Conservation (phyloP, 2,113 vertebrate genomes). For the Tachysurus vachellii region DNA sequence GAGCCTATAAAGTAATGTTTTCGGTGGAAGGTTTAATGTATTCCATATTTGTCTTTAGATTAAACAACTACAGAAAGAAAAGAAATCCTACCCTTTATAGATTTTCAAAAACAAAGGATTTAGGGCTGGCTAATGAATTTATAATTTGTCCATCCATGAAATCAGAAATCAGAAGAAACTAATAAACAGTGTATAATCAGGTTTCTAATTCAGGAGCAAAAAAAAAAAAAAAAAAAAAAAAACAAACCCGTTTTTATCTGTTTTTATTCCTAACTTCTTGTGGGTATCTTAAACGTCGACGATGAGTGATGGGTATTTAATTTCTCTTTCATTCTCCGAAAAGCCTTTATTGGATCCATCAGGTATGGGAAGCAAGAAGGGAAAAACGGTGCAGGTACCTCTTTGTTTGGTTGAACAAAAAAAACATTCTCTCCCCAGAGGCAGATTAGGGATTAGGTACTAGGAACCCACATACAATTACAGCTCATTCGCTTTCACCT, state of each 20-base stretch:
- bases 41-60: background rate
- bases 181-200: background rate
- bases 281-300: background rate
- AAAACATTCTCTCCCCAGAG: slow-evolving; percentile 58
- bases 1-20: background rate
- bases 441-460: slow-evolving; percentile 57
- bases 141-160: background rate
- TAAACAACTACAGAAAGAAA: background rate
- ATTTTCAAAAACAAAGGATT: background rate
- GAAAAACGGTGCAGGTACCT: slow-evolving; percentile 53
- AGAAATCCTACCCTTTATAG: background rate
- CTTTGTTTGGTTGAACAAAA: slow-evolving; percentile 64
- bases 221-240: too few relatives aligned
- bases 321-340: background rate
- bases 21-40: background rate
- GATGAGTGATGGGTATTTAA: background rate
- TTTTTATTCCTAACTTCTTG: background rate
- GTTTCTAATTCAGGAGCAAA: background rate
- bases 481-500: background rate
- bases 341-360: background rate
- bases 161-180: background rate
- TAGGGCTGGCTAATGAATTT: too few relatives aligned
- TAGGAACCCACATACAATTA: slow-evolving; percentile 56
- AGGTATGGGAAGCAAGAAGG: slow-evolving; percentile 30
- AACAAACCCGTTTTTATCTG: too few relatives aligned